Evolutionary conservation across 2,113 vertebrate species (phyloP).

Genomic region (Dendrocopos noguchii): DNA sequence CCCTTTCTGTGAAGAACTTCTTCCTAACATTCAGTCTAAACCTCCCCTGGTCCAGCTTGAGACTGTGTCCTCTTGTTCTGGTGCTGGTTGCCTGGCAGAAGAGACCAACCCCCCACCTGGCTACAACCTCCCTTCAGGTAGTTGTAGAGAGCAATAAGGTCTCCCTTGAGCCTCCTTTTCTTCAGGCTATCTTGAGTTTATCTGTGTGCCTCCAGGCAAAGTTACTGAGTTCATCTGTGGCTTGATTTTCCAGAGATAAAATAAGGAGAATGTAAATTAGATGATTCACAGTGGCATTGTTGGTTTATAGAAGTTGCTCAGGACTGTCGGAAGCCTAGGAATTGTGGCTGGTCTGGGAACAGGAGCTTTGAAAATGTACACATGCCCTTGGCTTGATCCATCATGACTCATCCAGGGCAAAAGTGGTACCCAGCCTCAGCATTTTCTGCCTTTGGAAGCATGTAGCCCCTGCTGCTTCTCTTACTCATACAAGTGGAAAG

Average conservation of each 20-base stretch:
- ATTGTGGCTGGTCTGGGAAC: not conserved
- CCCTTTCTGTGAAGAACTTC: too few species aligned
- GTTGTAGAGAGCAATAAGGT: too few species aligned
- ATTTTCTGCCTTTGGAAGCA: not conserved
- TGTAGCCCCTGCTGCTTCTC: not conserved
- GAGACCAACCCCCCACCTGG: too few species aligned
- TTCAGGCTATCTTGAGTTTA: not conserved
- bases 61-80: too few species aligned
- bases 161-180: too few species aligned
- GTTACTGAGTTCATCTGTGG: not conserved
- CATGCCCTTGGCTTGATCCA: not conserved
- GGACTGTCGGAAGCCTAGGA: not conserved
- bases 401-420: not conserved
- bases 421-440: not conserved
- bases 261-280: not conserved
- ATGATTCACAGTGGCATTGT: not conserved
- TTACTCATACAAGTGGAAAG: not conserved
- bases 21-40: too few species aligned
- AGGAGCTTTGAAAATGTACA: not conserved
- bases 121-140: too few species aligned
- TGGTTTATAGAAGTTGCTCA: not conserved
- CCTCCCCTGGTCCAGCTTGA: too few species aligned
- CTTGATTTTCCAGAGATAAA: not conserved
- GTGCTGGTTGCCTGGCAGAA: too few species aligned
- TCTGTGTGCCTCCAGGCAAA: not conserved